Conservation (phyloP, 1,140 invertebrate genomes). For the Popillia japonica region DNA sequence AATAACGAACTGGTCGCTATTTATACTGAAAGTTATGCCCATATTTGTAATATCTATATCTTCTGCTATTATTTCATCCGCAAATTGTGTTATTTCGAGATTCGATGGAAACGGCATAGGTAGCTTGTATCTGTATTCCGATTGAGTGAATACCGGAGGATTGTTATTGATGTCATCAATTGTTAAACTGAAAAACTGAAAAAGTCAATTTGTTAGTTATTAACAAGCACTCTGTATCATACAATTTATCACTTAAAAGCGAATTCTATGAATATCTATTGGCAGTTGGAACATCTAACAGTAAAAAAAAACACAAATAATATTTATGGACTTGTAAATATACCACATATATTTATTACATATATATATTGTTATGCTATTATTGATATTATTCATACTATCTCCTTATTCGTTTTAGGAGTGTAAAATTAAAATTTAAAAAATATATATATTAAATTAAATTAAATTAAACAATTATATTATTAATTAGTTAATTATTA, state of each 20-base stretch:
- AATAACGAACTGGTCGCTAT: not conserved
- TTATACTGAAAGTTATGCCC: not conserved
- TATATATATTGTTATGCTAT: too few relatives aligned
- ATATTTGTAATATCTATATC: slow-evolving; percentile 20
- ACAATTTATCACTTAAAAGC: not conserved
- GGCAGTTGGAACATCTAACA: too few relatives aligned
- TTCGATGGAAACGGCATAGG: not conserved
- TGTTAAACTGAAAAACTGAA: not conserved
- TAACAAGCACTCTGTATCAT: not conserved
- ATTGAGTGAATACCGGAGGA: not conserved
- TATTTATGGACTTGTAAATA: not conserved
- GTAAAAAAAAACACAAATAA: too few relatives aligned
- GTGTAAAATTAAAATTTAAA: too few relatives aligned
- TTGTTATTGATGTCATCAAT: slow-evolving; percentile 4
- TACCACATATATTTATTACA: not conserved
- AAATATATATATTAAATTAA: too few relatives aligned
- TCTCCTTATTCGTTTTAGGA: too few relatives aligned
- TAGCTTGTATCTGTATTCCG: not conserved
- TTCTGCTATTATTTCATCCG: not conserved
- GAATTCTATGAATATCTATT: too few relatives aligned
- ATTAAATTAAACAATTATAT: too few relatives aligned
- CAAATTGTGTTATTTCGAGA: not conserved
- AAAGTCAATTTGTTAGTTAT: not conserved
- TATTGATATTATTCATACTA: too few relatives aligned
- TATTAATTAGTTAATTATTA: too few relatives aligned